Base-by-base conservation (phyloP, 2,113 vertebrate species). In the Protobothrops mucrosquamatus region DNA sequence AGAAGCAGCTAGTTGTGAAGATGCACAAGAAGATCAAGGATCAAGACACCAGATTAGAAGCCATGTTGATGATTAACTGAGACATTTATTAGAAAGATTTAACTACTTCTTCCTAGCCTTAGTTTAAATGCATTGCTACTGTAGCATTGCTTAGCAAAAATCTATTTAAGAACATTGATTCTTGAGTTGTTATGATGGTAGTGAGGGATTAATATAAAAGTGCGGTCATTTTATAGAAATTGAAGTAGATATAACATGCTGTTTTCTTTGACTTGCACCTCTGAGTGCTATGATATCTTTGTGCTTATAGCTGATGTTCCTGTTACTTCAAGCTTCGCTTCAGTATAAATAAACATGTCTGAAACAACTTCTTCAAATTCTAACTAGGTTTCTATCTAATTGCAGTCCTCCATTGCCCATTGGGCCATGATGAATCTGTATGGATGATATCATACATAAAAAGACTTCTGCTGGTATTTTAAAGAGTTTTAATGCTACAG, bases 121-220 rank as follows among this genome's bases (percentile, higher is more conserved):
- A 18, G 12, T 55, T 56, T 55, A 89, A 91, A 94, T 39, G 95
- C 93, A 94, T 95, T 95, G 94, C 90, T 94, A 95, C 4, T 61
- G 0, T 93, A 88, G 89, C 94, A 93, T 92, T 94, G 92, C 93
- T 96, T 94, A 86, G 95, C 95, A 96, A 97, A 95, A 96, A 95
- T 7, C 18, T 52, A 69, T 55, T 20, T 91, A 14, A 85, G 34
- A 46, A 24, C 46, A 90, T 39, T 12, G n/a, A 88, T 89, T 10
- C 29, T 61, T 74, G 2, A 81, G 34, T 81, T 81, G 18, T 20
- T 43, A 20, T 54, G 51, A 29, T 15, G 48, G 26, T 29, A 81
- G 34, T 64, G 52, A 54, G 86, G 93, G 95, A 97, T 96, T 95
- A n/a, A 39, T 23, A 56, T 39, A 85, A 89, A 81, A 89, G 29